Evolutionary conservation across 2,797 vertebrate species (phyloP).

Genomic region (Sebastiscus albofasciatus): DNA sequence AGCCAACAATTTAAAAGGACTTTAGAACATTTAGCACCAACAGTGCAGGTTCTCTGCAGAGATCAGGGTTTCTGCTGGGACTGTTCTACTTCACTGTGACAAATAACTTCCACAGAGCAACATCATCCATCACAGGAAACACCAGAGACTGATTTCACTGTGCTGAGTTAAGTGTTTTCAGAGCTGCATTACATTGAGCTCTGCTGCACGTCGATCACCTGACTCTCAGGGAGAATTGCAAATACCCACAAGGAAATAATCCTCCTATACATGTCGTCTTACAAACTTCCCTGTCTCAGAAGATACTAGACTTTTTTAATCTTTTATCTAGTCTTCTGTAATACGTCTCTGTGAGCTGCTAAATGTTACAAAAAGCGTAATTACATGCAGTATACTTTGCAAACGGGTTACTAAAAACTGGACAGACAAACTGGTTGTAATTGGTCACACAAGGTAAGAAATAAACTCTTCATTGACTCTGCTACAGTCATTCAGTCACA

Average conservation of each 20-base stretch:
- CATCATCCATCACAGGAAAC: slow-evolving; percentile 25
- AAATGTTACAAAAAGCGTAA: not conserved
- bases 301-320: not conserved
- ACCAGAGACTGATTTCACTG: not conserved
- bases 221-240: not conserved
- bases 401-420: not conserved
- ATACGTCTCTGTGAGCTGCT: not conserved
- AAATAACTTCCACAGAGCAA: not conserved
- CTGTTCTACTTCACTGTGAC: not conserved
- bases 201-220: not conserved
- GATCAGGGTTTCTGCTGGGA: not conserved
- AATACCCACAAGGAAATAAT: not conserved
- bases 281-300: not conserved
- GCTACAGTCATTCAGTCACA: slow-evolving; percentile 10
- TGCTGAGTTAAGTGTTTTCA: slow-evolving; percentile 13
- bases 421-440: not conserved
- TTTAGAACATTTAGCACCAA: not conserved
- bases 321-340: not conserved
- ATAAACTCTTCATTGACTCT: not conserved
- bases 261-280: not conserved
- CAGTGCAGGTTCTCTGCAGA: slow-evolving; percentile 12
- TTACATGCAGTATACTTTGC: too few species aligned
- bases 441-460: not conserved
- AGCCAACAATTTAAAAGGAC: not conserved
- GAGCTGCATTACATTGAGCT: not conserved